Evolutionary conservation across 2,797 vertebrate genomes (phyloP).

Genomic region (Fundulus diaphanus): DNA sequence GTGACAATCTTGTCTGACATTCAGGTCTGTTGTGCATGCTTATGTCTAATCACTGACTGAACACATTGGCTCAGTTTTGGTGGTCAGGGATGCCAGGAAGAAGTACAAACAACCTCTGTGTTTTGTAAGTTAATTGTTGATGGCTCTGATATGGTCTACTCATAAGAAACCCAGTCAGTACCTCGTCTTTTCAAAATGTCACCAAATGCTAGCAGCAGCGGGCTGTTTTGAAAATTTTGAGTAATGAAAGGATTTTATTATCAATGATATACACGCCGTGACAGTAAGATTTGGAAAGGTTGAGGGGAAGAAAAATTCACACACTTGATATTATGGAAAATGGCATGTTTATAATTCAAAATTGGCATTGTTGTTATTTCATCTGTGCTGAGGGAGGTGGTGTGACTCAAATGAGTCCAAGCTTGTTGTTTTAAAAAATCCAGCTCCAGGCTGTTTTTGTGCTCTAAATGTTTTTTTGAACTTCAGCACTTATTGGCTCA

Average conservation of each 20-base stretch:
- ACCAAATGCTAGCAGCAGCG: slow-evolving; percentile 70
- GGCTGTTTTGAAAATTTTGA: slow-evolving; percentile 55
- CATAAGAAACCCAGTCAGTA: slow-evolving; percentile 45
- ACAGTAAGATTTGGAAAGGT: slow-evolving; percentile 65
- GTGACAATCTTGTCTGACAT: slow-evolving; percentile 74
- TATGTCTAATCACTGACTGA: slow-evolving; percentile 73
- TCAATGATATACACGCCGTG: slow-evolving; percentile 36
- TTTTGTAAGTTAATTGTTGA: slow-evolving; percentile 77
- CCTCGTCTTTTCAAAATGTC: slow-evolving; percentile 76
- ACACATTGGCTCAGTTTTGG: slow-evolving; percentile 60
- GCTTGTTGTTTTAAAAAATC: slow-evolving; percentile 38
- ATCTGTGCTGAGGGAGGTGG: slow-evolving; percentile 12
- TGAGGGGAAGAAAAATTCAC: slow-evolving; percentile 43
- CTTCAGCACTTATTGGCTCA: slow-evolving; percentile 59
- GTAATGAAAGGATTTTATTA: slow-evolving; percentile 69
- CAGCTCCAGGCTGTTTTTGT: slow-evolving; percentile 58
- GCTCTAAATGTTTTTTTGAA: slow-evolving; percentile 60
- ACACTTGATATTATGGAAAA: slow-evolving; percentile 29
- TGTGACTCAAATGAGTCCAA: slow-evolving; percentile 45
- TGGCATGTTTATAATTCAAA: slow-evolving; percentile 23
- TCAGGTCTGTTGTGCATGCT: slow-evolving; percentile 56
- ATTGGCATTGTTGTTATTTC: slow-evolving; percentile 32
- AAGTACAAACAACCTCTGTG: slow-evolving; percentile 66
- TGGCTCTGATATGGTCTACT: slow-evolving; percentile 68
- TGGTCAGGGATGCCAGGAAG: slow-evolving; percentile 60